phyloP scores from a whole-genome alignment of 1,140 invertebrate genomes.

The Heterodera schachtii region DNA sequence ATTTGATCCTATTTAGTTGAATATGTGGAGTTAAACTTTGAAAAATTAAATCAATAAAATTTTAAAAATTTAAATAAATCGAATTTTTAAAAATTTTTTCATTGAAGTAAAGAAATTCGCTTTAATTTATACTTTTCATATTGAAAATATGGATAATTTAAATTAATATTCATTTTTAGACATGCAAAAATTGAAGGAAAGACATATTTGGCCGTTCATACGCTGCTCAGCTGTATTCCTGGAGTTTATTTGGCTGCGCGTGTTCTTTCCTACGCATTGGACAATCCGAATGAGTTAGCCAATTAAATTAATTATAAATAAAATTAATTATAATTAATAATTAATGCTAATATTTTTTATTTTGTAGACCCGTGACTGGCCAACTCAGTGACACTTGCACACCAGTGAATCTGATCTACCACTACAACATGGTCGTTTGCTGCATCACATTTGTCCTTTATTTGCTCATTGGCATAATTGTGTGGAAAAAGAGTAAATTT shows the following conservation, averaged over 20 bases:
- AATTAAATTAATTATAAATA: background rate
- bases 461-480: slow-evolving; percentile 13
- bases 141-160: background rate
- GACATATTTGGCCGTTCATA: slow-evolving; percentile 12
- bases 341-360: background rate
- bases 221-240: background rate
- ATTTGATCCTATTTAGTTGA: too few species aligned
- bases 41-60: too few species aligned
- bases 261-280: background rate
- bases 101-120: too few species aligned
- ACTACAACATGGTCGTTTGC: slow-evolving; percentile 22
- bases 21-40: too few species aligned
- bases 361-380: slow-evolving; percentile 15
- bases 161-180: background rate
- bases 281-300: background rate
- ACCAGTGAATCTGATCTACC: slow-evolving; percentile 23
- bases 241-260: background rate
- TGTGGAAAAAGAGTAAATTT: background rate
- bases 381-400: slow-evolving; percentile 32
- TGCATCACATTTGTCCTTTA: slow-evolving; percentile 15
- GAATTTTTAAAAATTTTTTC: too few species aligned
- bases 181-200: slow-evolving; percentile 1
- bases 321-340: background rate
- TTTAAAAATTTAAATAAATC: too few species aligned
- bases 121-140: too few species aligned